These are phyloP conservation scores for Lamellibrachia satsuma DNA, from an alignment of 2,888 invertebrate genomes.

Conservation along the genomic window DNA sequence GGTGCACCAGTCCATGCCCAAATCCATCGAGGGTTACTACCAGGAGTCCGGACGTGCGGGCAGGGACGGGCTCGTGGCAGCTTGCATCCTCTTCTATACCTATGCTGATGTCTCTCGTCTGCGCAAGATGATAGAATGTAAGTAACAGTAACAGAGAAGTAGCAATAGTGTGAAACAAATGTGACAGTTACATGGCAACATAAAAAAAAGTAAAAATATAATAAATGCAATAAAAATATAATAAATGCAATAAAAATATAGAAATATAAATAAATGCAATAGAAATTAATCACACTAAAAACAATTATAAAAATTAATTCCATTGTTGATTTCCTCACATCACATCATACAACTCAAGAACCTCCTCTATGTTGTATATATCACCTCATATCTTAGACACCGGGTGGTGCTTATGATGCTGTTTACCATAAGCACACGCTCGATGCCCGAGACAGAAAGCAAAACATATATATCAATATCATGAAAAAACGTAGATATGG, in stretches of 20 bases:
- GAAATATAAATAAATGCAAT: neutral
- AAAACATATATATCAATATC: neutral
- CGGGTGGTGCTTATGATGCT: conserved; percentile 35
- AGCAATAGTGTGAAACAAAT: neutral
- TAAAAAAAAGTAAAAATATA: neutral
- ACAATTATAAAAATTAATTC: too few species aligned
- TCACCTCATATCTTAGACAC: conserved; percentile 27
- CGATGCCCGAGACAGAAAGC: conserved; percentile 22
- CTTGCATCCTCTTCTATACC: conserved; percentile 88
- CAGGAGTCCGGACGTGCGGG: conserved; percentile 98
- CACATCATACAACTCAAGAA: too few species aligned
- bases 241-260: too few species aligned
- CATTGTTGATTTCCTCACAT: too few species aligned
- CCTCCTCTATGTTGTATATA: neutral
- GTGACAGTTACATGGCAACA: neutral
- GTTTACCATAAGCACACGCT: conserved; percentile 25
- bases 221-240: too few species aligned
- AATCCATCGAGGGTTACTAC: conserved; percentile 96
- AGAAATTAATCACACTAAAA: neutral
- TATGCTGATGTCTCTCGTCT: conserved; percentile 76
- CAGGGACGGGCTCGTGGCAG: conserved; percentile 84
- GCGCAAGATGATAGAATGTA: conserved; percentile 63
- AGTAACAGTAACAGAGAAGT: conserved; percentile 35
- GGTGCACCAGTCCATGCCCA: conserved; percentile 90
- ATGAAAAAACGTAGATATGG: neutral